Percentiles rank a stretch among this genome's conserved stretches.
These are phyloP conservation scores for Nesogale talazaci DNA, from an alignment of 2,113 vertebrate genomes.

Conservation along the genomic window DNA sequence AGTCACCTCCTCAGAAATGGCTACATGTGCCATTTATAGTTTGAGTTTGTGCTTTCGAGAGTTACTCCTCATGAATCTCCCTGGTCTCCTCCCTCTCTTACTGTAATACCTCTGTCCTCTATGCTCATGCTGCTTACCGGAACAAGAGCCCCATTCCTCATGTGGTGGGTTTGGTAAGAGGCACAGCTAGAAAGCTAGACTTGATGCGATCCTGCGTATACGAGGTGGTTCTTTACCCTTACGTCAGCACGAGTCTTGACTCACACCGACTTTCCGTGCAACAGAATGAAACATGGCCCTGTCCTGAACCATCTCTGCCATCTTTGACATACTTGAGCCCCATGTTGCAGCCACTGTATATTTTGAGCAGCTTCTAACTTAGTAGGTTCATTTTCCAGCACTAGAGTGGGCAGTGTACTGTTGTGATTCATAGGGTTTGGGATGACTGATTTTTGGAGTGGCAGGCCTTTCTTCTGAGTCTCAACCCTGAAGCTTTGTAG, in stretches of 20 bases:
- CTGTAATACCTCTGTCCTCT: background rate
- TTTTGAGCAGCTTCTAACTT: background rate
- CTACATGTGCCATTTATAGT: background rate
- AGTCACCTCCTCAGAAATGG: background rate
- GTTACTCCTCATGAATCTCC: constrained; percentile 40
- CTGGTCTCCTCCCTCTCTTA: background rate
- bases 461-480: background rate
- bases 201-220: background rate
- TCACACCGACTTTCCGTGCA: background rate
- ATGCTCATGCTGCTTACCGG: background rate
- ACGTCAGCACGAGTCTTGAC: background rate
- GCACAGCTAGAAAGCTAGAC: constrained; percentile 36
- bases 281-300: background rate
- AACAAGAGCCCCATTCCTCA: background rate
- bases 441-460: background rate
- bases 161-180: constrained; percentile 20
- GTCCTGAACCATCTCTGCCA: background rate
- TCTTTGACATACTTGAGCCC: background rate
- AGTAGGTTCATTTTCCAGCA: background rate
- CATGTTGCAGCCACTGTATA: background rate
- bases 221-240: background rate
- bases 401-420: background rate
- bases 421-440: background rate
- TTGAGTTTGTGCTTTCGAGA: constrained; percentile 48
- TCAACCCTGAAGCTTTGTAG: background rate